Evolutionary conservation across 2,797 vertebrate species (phyloP).

Genomic region (Nannoperca australis): DNA sequence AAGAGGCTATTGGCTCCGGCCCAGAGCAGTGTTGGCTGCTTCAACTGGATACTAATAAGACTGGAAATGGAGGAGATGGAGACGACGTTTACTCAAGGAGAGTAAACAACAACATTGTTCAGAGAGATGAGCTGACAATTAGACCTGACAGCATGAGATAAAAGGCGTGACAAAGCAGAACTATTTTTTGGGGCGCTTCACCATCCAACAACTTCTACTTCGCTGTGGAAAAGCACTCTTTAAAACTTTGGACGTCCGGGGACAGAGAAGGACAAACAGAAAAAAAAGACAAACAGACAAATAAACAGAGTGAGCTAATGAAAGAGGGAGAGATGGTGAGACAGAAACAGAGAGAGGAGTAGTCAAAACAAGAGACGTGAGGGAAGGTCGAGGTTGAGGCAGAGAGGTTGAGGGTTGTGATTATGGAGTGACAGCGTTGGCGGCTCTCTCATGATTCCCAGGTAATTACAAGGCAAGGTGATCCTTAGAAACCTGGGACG

Average conservation of each 20-base stretch:
- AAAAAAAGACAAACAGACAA: slow-evolving; percentile 23
- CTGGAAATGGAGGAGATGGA: slow-evolving; percentile 58
- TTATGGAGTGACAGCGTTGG: slow-evolving; percentile 87
- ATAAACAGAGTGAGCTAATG: slow-evolving; percentile 61
- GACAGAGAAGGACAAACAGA: slow-evolving; percentile 11
- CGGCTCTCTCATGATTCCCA: slow-evolving; percentile 88
- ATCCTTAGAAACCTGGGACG: slow-evolving; percentile 86
- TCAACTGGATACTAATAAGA: slow-evolving; percentile 69
- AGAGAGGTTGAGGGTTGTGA: slow-evolving; percentile 85
- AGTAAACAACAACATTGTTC: slow-evolving; percentile 68
- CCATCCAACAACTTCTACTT: not conserved
- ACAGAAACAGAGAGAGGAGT: slow-evolving; percentile 51
- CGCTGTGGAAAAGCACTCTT: not conserved
- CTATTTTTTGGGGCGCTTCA: not conserved
- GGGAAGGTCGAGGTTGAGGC: slow-evolving; percentile 80
- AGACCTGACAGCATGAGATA: slow-evolving; percentile 45
- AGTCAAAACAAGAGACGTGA: slow-evolving; percentile 64
- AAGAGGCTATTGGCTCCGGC: slow-evolving; percentile 70
- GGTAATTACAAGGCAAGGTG: slow-evolving; percentile 91
- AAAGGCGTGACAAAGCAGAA: slow-evolving; percentile 22
- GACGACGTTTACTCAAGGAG: slow-evolving; percentile 57
- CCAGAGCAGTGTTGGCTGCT: slow-evolving; percentile 57
- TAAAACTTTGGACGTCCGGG: slow-evolving; percentile 21
- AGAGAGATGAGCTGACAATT: slow-evolving; percentile 62
- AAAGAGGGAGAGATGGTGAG: slow-evolving; percentile 42